Conservation (phyloP, 2,113 vertebrate genomes). For the Callopanchax toddi region DNA sequence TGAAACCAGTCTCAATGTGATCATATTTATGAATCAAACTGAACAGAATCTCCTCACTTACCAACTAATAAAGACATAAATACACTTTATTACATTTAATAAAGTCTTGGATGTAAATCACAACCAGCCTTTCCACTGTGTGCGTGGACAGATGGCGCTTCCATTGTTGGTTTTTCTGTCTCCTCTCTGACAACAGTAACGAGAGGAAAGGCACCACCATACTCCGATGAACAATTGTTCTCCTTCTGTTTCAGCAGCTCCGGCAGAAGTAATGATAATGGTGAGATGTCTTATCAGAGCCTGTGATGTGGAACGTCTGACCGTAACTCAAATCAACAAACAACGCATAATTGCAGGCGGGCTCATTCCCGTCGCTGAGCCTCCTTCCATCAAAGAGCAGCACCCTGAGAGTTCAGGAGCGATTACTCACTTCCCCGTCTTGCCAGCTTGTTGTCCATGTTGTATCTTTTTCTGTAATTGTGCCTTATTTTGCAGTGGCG, state of each 20-base stretch:
- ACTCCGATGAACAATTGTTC: constrained; percentile 4
- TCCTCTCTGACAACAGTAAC: constrained; percentile 1
- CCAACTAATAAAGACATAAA: too few species aligned
- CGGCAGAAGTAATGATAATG: constrained; percentile 25
- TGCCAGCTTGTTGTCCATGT: constrained; percentile 42
- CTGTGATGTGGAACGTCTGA: constrained; percentile 60
- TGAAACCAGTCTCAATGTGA: too few species aligned
- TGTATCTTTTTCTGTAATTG: constrained; percentile 72
- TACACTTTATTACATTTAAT: too few species aligned
- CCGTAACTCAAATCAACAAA: constrained; percentile 53
- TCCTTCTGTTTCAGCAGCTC: constrained; percentile 18
- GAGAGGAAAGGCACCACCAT: background rate
- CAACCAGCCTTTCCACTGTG: constrained; percentile 20
- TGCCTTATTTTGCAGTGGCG: constrained; percentile 58
- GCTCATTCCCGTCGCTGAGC: constrained; percentile 49
- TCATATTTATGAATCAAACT: too few species aligned
- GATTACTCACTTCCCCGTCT: constrained; percentile 66
- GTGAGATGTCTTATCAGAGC: constrained; percentile 39
- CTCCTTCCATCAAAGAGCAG: constrained; percentile 63
- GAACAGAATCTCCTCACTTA: too few species aligned
- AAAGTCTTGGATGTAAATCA: constrained; percentile 19
- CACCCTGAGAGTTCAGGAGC: constrained; percentile 57
- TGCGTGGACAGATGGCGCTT: background rate
- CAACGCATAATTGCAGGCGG: constrained; percentile 44
- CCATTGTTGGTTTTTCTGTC: background rate